Evolutionary conservation across 2,797 vertebrate species (phyloP).

Genomic region (Gymnopithys bicolor): DNA sequence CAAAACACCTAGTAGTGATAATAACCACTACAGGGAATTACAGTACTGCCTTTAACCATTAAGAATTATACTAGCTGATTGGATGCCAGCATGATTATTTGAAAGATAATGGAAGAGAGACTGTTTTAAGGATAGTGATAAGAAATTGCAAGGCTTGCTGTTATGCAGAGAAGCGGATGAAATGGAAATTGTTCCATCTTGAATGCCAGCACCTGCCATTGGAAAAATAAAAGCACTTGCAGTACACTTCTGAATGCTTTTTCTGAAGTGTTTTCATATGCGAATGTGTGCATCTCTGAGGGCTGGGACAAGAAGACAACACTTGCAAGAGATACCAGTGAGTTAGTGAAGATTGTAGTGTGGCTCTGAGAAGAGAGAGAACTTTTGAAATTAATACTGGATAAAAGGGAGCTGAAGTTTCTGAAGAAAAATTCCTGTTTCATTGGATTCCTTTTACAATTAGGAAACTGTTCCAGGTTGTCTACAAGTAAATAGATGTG

Average conservation of each 20-base stretch:
- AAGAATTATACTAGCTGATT: not conserved
- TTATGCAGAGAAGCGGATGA: not conserved
- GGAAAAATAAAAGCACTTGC: not conserved
- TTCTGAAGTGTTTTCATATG: rapidly evolving
- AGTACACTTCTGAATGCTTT: not conserved
- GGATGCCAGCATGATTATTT: not conserved
- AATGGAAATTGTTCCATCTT: not conserved
- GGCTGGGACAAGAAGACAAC: not conserved
- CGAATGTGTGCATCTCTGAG: not conserved
- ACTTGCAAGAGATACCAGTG: not conserved
- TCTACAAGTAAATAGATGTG: not conserved
- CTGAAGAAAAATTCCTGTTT: not conserved
- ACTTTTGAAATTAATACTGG: not conserved
- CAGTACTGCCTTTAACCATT: not conserved
- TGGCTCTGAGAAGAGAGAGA: not conserved
- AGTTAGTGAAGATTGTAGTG: not conserved
- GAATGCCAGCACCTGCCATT: not conserved
- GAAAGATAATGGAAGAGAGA: not conserved
- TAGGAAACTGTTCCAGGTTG: not conserved
- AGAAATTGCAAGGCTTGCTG: not conserved
- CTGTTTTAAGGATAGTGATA: not conserved
- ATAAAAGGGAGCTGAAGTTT: not conserved
- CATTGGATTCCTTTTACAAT: not conserved
- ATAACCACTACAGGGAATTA: not conserved
- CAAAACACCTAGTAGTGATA: conserved; percentile 19